These are phyloP conservation scores for Neodon shergylaensis DNA, from an alignment of 2,113 vertebrate species.

Conservation along the genomic window DNA sequence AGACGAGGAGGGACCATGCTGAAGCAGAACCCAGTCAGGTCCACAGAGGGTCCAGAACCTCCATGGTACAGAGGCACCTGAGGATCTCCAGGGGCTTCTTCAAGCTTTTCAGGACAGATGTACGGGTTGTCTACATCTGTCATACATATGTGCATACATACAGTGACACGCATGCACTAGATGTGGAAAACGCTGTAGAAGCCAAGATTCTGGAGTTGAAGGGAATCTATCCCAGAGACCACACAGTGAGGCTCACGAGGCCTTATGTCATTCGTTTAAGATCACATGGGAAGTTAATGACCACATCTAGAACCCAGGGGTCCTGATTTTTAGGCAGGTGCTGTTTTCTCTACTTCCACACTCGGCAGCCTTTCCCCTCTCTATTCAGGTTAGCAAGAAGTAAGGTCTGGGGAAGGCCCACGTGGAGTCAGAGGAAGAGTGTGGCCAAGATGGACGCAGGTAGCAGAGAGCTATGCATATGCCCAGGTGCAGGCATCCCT, in stretches of 20 bases:
- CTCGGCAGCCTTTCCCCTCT: background rate
- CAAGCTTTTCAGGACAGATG: background rate
- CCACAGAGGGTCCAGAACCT: background rate
- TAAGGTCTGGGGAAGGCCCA: background rate
- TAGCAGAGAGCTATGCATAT: background rate
- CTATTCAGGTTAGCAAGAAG: background rate
- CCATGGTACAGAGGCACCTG: background rate
- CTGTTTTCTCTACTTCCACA: background rate
- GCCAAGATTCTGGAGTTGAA: background rate
- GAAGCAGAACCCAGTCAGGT: background rate
- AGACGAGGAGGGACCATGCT: background rate
- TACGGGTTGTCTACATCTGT: accelerated
- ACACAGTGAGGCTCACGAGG: background rate
- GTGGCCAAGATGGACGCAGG: background rate
- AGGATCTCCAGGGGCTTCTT: background rate
- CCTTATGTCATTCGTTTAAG: background rate
- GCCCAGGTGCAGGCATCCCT: no score
- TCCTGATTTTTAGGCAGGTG: background rate
- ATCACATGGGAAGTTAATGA: background rate
- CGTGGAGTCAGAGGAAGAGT: background rate
- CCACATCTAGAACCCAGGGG: background rate
- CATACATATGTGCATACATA: accelerated
- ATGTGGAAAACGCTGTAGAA: background rate
- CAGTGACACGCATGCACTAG: background rate
- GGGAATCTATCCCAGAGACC: background rate